These are phyloP conservation scores for Gymnoscopelus microlampas DNA, from an alignment of 2,797 vertebrate species.

Conservation along the genomic window DNA sequence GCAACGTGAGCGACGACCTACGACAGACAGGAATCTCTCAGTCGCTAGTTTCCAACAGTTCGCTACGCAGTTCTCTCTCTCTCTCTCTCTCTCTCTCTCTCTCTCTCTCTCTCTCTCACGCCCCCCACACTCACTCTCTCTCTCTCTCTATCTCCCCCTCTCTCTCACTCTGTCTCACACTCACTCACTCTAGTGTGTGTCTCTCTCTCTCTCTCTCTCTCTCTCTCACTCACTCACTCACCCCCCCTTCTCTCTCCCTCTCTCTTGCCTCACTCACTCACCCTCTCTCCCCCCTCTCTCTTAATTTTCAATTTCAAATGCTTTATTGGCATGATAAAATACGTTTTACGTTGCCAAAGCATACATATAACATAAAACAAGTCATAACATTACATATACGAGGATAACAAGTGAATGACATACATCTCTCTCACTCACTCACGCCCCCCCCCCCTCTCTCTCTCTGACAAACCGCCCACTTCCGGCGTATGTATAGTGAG, in stretches of 20 bases:
- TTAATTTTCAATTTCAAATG: no score
- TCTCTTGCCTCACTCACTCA: conserved; percentile 26
- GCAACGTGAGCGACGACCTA: conserved; percentile 48
- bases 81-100: conserved; percentile 40
- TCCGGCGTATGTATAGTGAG: conserved; percentile 58
- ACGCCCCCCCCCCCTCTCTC: conserved; percentile 23
- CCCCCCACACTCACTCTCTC: conserved; percentile 31
- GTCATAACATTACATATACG: conserved; percentile 6
- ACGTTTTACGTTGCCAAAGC: no score
- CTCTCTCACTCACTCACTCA: conserved; percentile 14
- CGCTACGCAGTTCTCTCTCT: conserved; percentile 51
- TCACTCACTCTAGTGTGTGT: no score
- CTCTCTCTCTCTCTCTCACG: conserved; percentile 19
- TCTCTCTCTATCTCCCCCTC: conserved; percentile 35
- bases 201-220: conserved; percentile 47
- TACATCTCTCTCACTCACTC: conserved; percentile 19
- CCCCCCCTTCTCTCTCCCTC: background rate
- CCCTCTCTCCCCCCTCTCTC: conserved; percentile 25
- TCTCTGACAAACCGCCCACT: conserved; percentile 73
- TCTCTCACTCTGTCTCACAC: conserved; percentile 29
- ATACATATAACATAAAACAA: no score
- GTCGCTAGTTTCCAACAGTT: conserved; percentile 69
- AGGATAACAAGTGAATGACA: no score
- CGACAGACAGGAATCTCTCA: conserved; percentile 52
- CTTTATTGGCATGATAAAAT: no score